A percentile compares a stretch with the other conserved stretches of the same genome.
Conservation (phyloP, 2,888 invertebrate genomes). For the Pterostichus madidus region DNA sequence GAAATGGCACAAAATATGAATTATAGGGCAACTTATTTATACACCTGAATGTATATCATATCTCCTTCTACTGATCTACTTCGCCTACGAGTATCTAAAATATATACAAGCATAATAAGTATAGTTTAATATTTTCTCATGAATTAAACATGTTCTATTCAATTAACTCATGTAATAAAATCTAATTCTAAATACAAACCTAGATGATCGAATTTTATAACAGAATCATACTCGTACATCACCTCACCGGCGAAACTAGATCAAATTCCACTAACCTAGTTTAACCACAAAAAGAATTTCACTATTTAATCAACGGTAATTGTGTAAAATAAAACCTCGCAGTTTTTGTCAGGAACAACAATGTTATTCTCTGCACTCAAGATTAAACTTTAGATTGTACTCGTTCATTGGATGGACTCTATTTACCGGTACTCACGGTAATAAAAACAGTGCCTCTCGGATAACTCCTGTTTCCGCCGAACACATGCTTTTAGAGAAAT, state of each 20-base stretch:
- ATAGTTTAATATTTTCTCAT: too few relatives aligned
- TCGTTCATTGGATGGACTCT: not conserved
- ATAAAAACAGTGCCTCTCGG: not conserved
- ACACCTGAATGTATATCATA: too few relatives aligned
- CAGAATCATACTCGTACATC: not conserved
- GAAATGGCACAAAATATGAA: too few relatives aligned
- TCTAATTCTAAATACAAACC: too few relatives aligned
- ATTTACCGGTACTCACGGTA: not conserved
- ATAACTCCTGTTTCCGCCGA: not conserved
- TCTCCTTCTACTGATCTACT: too few relatives aligned
- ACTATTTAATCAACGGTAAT: slow-evolving; percentile 49
- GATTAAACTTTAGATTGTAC: slow-evolving; percentile 43
- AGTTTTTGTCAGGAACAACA: not conserved
- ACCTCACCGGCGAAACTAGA: not conserved
- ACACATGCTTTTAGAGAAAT: slow-evolving; percentile 39
- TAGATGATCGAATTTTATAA: too few relatives aligned
- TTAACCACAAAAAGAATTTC: slow-evolving; percentile 26
- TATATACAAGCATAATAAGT: too few relatives aligned
- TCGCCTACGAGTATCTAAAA: too few relatives aligned
- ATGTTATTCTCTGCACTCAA: not conserved
- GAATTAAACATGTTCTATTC: too few relatives aligned
- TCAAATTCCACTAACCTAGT: slow-evolving; percentile 6
- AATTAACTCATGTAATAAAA: too few relatives aligned
- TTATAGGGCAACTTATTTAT: too few relatives aligned
- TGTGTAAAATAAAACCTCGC: slow-evolving; percentile 19